Conservation (phyloP, 2,797 vertebrate species). For the Circus cinereus region DNA sequence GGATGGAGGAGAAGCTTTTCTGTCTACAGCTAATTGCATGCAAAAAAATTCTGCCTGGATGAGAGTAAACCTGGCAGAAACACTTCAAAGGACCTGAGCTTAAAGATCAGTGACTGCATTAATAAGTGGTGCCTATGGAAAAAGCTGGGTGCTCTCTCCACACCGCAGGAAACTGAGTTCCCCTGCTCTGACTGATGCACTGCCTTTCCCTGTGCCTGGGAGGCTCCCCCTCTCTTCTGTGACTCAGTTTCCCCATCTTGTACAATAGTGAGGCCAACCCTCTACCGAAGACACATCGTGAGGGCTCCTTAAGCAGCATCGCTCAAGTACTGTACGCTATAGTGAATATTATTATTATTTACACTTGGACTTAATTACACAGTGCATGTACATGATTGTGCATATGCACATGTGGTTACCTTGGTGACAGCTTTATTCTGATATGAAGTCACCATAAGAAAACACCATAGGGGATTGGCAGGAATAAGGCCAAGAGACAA, state of each 20-base stretch:
- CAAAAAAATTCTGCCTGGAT: background rate
- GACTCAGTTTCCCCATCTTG: background rate
- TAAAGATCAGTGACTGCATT: background rate
- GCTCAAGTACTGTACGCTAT: background rate
- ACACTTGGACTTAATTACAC: conserved; percentile 35
- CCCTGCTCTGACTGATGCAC: background rate
- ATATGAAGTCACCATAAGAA: background rate
- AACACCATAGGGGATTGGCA: conserved; percentile 42
- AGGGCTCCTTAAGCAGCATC: background rate
- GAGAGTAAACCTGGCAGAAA: background rate
- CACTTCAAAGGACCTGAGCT: background rate
- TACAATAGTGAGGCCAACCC: background rate
- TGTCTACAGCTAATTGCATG: background rate
- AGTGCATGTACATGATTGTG: background rate
- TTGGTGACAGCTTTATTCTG: conserved; percentile 53
- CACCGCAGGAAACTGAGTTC: background rate
- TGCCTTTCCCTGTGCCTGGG: background rate
- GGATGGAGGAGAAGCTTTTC: background rate
- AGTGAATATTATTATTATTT: conserved; percentile 1
- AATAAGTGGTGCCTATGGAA: background rate
- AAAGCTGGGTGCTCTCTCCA: background rate
- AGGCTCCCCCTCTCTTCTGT: background rate
- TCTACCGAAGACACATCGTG: fast-evolving
- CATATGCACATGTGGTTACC: conserved; percentile 51
- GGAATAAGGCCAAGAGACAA: conserved; percentile 55